These are phyloP conservation scores for Graphium colonna DNA, from an alignment of 2,888 invertebrate genomes.

Conservation along the genomic window DNA sequence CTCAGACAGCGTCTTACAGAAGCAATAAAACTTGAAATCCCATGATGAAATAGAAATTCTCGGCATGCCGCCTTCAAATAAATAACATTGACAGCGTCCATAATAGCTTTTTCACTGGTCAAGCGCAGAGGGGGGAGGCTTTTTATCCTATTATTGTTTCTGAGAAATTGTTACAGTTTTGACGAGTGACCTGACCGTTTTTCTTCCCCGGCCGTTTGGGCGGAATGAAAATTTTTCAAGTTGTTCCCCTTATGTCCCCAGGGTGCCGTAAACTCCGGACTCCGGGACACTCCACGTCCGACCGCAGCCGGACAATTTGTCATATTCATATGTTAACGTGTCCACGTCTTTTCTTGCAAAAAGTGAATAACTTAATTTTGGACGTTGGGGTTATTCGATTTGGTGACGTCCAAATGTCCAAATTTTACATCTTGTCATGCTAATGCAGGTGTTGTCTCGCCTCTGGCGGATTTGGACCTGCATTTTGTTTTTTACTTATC, in stretches of 20 bases:
- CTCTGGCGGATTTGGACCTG: slow-evolving; percentile 43
- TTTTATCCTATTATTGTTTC: slow-evolving; percentile 77
- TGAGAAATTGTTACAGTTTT: slow-evolving; percentile 80
- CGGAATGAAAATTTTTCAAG: slow-evolving; percentile 80
- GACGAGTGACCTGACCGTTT: slow-evolving; percentile 77
- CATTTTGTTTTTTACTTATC: slow-evolving; percentile 1
- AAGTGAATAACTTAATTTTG: slow-evolving; percentile 78
- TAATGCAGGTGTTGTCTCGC: slow-evolving; percentile 76
- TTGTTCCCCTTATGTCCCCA: slow-evolving; percentile 66
- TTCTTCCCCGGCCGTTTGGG: slow-evolving; percentile 64
- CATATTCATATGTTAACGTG: slow-evolving; percentile 81
- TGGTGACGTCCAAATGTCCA: slow-evolving; percentile 77
- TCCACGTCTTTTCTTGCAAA: slow-evolving; percentile 78
- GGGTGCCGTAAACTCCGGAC: slow-evolving; percentile 76
- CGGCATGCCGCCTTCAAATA: slow-evolving; percentile 68
- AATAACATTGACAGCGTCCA: slow-evolving; percentile 76
- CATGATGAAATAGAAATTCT: slow-evolving; percentile 74
- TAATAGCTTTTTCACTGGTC: slow-evolving; percentile 70
- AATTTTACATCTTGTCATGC: slow-evolving; percentile 78
- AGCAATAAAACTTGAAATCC: slow-evolving; percentile 74
- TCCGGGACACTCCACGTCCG: slow-evolving; percentile 57
- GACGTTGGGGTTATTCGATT: slow-evolving; percentile 68
- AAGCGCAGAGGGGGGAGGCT: slow-evolving; percentile 45
- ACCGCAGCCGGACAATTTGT: slow-evolving; percentile 77
- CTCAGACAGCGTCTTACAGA: slow-evolving; percentile 37